A percentile compares a stretch with the other conserved stretches of the same genome.
Evolutionary conservation across 1,140 invertebrate species (phyloP).

Genomic region (Drusus annulatus): DNA sequence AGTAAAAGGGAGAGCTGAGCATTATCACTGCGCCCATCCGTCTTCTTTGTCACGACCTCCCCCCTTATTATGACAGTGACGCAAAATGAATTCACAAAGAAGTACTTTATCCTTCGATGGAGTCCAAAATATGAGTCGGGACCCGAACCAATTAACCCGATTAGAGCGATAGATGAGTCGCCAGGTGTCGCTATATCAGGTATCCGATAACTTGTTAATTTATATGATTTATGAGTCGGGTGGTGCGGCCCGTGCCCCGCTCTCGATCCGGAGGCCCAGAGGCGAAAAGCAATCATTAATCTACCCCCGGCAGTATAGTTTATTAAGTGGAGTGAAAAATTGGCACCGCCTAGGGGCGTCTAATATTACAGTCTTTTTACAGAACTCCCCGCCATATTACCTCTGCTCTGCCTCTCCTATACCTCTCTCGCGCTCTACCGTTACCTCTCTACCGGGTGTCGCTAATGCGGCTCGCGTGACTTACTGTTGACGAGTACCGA

Average conservation of each 20-base stretch:
- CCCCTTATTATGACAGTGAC: background rate
- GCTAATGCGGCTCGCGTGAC: conserved; percentile 32
- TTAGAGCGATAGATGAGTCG: conserved; percentile 27
- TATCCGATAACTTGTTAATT: conserved; percentile 59
- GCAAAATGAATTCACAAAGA: background rate
- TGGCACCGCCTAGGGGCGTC: conserved; percentile 43
- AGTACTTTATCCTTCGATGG: background rate
- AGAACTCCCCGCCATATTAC: conserved; percentile 26
- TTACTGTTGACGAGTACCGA: background rate
- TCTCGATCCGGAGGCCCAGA: conserved; percentile 8
- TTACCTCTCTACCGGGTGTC: background rate
- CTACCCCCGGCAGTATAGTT: conserved; percentile 50
- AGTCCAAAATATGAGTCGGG: conserved; percentile 18
- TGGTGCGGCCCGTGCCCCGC: background rate
- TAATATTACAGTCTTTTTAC: conserved; percentile 48
- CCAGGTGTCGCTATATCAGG: conserved; percentile 42
- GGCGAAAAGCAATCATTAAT: conserved; percentile 56
- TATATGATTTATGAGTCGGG: conserved; percentile 57
- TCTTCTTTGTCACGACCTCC: conserved; percentile 19
- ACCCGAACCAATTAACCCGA: conserved; percentile 44
- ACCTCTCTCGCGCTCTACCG: too few relatives aligned
- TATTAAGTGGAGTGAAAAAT: conserved; percentile 59
- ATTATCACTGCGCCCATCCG: conserved; percentile 8
- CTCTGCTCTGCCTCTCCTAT: too few relatives aligned
- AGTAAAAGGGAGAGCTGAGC: conserved; percentile 22